A percentile compares a stretch with the other conserved stretches of the same genome.
phyloP scores from a whole-genome alignment of 1,140 invertebrate species.

The Vanessa atalanta region DNA sequence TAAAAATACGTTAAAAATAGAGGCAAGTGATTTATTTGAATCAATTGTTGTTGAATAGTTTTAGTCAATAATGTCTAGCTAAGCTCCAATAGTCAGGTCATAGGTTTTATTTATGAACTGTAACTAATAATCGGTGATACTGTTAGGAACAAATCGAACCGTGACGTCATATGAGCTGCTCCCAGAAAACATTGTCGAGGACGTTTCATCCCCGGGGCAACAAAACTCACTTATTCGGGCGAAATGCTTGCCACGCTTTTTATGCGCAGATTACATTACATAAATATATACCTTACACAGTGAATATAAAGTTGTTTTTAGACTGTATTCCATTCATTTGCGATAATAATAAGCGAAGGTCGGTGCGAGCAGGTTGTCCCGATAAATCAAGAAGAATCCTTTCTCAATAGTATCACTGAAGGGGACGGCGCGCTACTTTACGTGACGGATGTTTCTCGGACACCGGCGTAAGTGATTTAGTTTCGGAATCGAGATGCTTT shows the following conservation, averaged over 20 bases:
- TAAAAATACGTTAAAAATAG: too few species aligned
- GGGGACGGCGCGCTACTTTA: not conserved
- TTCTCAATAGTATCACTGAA: conserved; percentile 10
- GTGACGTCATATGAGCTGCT: conserved; percentile 30
- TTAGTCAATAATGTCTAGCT: too few species aligned
- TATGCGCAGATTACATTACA: not conserved
- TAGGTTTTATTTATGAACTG: not conserved
- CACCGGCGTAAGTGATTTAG: not conserved
- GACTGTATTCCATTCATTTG: not conserved
- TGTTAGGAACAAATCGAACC: conserved; percentile 18
- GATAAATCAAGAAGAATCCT: conserved; percentile 23
- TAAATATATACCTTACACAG: not conserved
- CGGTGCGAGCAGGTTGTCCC: conserved; percentile 5
- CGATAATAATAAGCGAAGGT: conserved; percentile 18
- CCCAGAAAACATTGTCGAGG: conserved; percentile 32
- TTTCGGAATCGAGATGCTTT: not conserved
- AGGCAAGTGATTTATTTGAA: too few species aligned
- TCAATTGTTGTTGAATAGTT: too few species aligned
- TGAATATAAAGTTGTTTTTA: not conserved
- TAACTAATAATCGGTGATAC: not conserved
- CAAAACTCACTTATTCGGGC: conserved; percentile 35
- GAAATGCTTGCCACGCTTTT: not conserved
- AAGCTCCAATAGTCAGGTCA: not conserved
- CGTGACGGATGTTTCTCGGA: conserved; percentile 2
- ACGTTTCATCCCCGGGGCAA: conserved; percentile 19